Evolutionary conservation across 2,797 vertebrate genomes (phyloP).

Genomic region (Dicrostonyx torquatus): DNA sequence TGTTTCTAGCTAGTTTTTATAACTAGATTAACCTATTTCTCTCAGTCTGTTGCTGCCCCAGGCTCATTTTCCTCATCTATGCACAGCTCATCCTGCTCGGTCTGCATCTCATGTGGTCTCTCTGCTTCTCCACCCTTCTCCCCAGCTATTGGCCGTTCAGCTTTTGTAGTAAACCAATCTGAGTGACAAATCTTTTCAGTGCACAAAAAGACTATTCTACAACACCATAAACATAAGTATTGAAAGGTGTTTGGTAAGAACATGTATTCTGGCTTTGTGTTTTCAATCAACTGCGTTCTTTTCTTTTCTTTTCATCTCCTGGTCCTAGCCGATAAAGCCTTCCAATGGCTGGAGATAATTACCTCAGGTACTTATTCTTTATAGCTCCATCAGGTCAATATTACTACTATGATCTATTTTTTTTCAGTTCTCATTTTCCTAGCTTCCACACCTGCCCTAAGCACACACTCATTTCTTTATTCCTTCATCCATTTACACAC

Average conservation of each 20-base stretch:
- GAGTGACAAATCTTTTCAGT: neutral
- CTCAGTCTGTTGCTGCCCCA: neutral
- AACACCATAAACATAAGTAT: neutral
- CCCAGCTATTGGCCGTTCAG: neutral
- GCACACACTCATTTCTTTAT: neutral
- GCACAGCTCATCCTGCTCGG: neutral
- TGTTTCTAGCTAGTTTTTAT: neutral
- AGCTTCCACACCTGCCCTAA: neutral
- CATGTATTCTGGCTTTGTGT: neutral
- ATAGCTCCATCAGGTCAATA: neutral
- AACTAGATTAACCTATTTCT: neutral
- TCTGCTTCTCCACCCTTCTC: neutral
- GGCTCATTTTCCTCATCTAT: neutral
- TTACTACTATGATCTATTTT: neutral
- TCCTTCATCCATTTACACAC: neutral
- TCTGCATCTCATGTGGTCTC: neutral
- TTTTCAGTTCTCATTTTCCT: neutral
- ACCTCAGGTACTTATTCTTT: neutral
- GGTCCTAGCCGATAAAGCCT: neutral
- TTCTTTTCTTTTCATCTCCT: neutral
- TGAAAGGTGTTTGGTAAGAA: neutral
- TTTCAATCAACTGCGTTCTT: neutral
- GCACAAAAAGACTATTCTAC: neutral
- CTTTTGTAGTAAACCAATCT: neutral
- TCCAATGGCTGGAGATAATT: neutral